These are phyloP conservation scores for Lasioglossum calceatum DNA, from an alignment of 2,888 invertebrate species.

Conservation along the genomic window DNA sequence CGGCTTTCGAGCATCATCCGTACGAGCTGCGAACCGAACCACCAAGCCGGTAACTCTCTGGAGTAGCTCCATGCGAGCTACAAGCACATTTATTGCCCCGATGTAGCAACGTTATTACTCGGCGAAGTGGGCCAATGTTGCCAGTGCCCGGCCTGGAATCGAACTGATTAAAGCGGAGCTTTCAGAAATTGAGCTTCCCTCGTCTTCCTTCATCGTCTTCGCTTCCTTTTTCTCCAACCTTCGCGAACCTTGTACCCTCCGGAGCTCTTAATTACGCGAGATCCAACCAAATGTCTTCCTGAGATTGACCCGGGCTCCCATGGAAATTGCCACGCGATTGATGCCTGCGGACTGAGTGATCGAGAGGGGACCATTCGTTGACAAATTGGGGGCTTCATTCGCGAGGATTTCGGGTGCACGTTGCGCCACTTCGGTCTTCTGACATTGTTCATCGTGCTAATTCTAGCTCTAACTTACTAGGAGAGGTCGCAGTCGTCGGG, in stretches of 20 bases:
- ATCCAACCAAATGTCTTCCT: not conserved
- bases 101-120: conserved; percentile 77
- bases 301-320: not conserved
- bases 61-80: conserved; percentile 54
- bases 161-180: conserved; percentile 75
- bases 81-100: conserved; percentile 64
- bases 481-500: no score
- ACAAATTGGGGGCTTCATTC: not conserved
- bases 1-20: conserved; percentile 42
- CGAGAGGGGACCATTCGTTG: not conserved
- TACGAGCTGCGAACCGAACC: conserved; percentile 22
- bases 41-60: conserved; percentile 1
- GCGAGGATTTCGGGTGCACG: not conserved
- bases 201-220: conserved; percentile 13
- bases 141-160: conserved; percentile 61
- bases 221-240: not conserved
- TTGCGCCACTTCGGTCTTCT: not conserved
- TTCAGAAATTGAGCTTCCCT: conserved; percentile 65
- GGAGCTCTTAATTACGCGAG: not conserved
- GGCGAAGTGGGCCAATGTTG: conserved; percentile 78
- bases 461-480: no score
- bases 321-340: not conserved
- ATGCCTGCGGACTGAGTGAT: not conserved
- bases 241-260: not conserved
- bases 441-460: not conserved